A percentile compares a stretch with the other conserved stretches of the same genome.
These are phyloP conservation scores for Sorex fumeus DNA, from an alignment of 2,113 vertebrate genomes.

Conservation along the genomic window DNA sequence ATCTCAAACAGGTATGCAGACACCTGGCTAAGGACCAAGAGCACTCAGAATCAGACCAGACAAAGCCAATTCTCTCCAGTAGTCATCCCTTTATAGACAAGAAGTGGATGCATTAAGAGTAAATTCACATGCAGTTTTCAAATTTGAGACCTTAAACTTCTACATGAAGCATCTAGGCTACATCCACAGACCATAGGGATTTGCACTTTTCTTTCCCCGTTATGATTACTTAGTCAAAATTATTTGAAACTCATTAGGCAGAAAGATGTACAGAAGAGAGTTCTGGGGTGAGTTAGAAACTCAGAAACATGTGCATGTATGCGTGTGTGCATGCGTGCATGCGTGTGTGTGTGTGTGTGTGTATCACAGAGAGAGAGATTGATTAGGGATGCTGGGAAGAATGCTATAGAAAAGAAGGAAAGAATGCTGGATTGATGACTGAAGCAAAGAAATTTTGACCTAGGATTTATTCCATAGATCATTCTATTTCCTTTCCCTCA, in stretches of 20 bases:
- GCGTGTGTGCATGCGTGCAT: background rate
- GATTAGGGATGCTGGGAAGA: background rate
- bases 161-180: background rate
- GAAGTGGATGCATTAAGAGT: constrained; percentile 28
- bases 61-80: constrained; percentile 59
- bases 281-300: background rate
- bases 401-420: background rate
- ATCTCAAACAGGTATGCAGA: constrained; percentile 47
- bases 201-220: background rate
- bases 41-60: background rate
- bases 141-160: constrained; percentile 29
- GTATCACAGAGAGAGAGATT: too few relatives aligned
- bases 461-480: background rate
- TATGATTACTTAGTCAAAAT: background rate
- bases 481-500: constrained; percentile 25
- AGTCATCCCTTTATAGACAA: constrained; percentile 59
- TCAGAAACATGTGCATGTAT: background rate
- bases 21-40: constrained; percentile 42
- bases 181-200: background rate
- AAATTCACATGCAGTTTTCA: constrained; percentile 50
- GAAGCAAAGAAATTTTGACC: constrained; percentile 1
- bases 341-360: too few relatives aligned
- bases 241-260: background rate
- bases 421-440: background rate
- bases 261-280: background rate